These are phyloP conservation scores for Perizoma flavofasciatum DNA, from an alignment of 2,888 invertebrate species.

Conservation along the genomic window DNA sequence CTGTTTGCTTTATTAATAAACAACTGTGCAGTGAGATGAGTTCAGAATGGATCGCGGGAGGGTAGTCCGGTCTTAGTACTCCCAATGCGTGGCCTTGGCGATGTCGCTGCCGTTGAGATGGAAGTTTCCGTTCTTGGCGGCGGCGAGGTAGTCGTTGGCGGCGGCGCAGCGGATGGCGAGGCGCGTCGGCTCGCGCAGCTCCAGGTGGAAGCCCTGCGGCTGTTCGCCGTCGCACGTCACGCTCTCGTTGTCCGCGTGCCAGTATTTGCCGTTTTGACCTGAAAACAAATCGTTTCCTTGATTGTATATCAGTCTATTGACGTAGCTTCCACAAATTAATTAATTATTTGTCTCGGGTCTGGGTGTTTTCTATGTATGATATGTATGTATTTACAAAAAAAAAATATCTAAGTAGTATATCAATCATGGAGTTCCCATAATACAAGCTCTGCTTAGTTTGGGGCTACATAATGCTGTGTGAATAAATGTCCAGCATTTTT, in stretches of 20 bases:
- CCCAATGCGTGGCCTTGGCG: constrained; percentile 95
- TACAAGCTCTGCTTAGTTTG: no score
- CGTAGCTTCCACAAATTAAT: no score
- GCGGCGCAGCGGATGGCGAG: constrained; percentile 93
- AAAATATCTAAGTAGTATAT: no score
- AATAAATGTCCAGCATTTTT: no score
- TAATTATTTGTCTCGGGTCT: no score
- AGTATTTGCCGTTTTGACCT: constrained; percentile 97
- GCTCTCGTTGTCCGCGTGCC: constrained; percentile 95
- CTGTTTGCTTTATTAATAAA: no score
- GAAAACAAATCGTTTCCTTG: constrained; percentile 24
- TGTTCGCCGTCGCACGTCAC: constrained; percentile 93
- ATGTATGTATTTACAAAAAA: no score
- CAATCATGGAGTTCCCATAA: no score
- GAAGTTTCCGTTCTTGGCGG: constrained; percentile 96
- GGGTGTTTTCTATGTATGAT: no score
- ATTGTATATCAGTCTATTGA: no score
- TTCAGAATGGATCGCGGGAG: not conserved
- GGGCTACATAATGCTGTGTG: no score
- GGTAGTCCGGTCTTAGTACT: constrained; percentile 86
- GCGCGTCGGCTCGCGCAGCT: constrained; percentile 95
- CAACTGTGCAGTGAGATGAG: not conserved
- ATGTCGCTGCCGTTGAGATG: constrained; percentile 91
- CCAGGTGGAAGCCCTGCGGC: constrained; percentile 94
- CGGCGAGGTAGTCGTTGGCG: constrained; percentile 91